A percentile compares a stretch with the other conserved stretches of the same genome.
These are phyloP conservation scores for Sinocyclocheilus grahami DNA, from an alignment of 2,113 vertebrate genomes.

Conservation along the genomic window DNA sequence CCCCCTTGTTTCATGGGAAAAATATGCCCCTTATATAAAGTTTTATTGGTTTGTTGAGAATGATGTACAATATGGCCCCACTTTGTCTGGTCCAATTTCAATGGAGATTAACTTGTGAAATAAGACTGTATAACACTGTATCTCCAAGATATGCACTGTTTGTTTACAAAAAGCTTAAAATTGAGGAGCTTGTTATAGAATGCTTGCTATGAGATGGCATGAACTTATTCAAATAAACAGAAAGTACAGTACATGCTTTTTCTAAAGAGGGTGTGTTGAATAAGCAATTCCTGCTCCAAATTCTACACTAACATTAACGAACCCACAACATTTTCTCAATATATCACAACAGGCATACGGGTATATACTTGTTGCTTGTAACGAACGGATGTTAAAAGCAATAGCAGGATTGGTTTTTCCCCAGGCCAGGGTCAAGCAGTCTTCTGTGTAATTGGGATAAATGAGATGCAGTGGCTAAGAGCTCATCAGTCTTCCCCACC, in stretches of 20 bases:
- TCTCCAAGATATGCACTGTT: background rate
- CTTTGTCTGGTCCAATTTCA: too few relatives aligned
- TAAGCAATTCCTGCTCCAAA: background rate
- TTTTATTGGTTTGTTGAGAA: too few relatives aligned
- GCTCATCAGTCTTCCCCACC: constrained; percentile 11
- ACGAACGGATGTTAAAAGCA: too few relatives aligned
- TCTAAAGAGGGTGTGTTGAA: background rate
- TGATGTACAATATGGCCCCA: too few relatives aligned
- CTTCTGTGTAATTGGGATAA: constrained; percentile 7
- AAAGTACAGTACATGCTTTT: background rate
- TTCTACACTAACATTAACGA: background rate
- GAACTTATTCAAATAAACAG: background rate
- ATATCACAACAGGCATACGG: background rate
- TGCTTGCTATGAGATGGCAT: background rate
- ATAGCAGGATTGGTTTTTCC: background rate
- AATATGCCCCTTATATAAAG: too few relatives aligned
- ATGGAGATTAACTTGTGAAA: background rate
- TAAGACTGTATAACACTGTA: background rate
- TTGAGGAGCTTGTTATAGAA: background rate
- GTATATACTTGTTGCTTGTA: background rate
- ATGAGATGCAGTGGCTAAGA: background rate
- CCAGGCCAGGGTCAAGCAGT: background rate
- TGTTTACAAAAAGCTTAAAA: background rate
- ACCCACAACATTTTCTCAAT: background rate
- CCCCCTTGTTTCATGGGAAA: too few relatives aligned